phyloP scores from a whole-genome alignment of 64 coral and sea anemone genomes.

The Stylophora pistillata region DNA sequence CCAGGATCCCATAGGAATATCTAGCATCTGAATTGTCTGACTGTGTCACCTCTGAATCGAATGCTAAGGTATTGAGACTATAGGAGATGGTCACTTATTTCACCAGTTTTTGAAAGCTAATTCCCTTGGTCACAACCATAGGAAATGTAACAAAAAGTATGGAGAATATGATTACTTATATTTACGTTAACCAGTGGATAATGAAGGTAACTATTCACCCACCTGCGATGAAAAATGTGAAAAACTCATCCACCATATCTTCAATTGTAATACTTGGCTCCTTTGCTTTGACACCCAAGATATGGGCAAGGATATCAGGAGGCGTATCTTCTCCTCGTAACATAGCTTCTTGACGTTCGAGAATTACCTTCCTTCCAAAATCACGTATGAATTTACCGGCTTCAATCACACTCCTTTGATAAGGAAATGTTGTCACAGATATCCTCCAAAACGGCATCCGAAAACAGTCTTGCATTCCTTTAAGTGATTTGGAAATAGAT shows the following conservation, averaged over 20 bases:
- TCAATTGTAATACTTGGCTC: constrained; percentile 57
- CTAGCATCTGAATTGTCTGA: too few species aligned
- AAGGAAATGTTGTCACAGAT: constrained; percentile 30
- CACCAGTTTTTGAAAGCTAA: too few species aligned
- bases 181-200: too few species aligned
- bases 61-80: too few species aligned
- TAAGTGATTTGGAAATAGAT: constrained; percentile 22
- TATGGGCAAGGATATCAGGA: constrained; percentile 64
- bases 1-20: too few species aligned
- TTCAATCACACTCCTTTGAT: constrained; percentile 14
- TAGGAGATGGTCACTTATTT: too few species aligned
- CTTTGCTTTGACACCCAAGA: constrained; percentile 47
- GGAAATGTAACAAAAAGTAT: too few species aligned
- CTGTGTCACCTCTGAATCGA: too few species aligned
- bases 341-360: constrained; percentile 40
- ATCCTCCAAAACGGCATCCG: constrained; percentile 36
- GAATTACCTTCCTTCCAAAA: constrained; percentile 68
- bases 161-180: too few species aligned
- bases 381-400: constrained; percentile 49
- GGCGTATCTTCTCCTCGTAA: constrained; percentile 23
- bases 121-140: too few species aligned
- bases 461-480: constrained; percentile 23
- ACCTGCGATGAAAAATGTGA: constrained; percentile 81
- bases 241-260: constrained; percentile 72
- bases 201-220: neutral